phyloP scores from a whole-genome alignment of 2,888 invertebrate species.

The Brenthis hecate region DNA sequence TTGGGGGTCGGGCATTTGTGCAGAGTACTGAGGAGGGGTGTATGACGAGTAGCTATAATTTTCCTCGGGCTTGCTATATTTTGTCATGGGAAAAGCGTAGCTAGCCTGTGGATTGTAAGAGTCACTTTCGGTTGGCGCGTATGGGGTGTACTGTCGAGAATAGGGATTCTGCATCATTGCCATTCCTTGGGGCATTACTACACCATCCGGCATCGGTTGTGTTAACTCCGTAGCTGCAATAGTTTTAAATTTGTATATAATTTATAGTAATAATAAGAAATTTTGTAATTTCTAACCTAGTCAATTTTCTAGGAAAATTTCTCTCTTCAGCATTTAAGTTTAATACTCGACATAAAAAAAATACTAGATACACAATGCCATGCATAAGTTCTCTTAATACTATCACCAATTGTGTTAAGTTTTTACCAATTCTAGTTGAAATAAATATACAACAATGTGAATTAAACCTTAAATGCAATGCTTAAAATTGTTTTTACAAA shows the following conservation, averaged over 20 bases:
- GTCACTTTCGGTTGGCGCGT: slow-evolving; percentile 54
- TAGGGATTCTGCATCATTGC: slow-evolving; percentile 56
- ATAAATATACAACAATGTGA: too few species aligned
- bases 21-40: slow-evolving; percentile 64
- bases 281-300: neutral
- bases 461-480: too few species aligned
- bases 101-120: slow-evolving; percentile 52
- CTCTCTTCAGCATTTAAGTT: too few species aligned
- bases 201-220: slow-evolving; percentile 71
- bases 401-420: too few species aligned
- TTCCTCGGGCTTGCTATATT: slow-evolving; percentile 60
- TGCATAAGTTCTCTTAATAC: too few species aligned
- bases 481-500: too few species aligned
- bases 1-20: slow-evolving; percentile 58
- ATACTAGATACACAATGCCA: too few species aligned
- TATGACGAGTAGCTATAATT: slow-evolving; percentile 63
- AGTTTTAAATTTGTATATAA: slow-evolving; percentile 29
- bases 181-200: slow-evolving; percentile 54
- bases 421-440: too few species aligned
- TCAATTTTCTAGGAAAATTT: too few species aligned
- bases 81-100: slow-evolving; percentile 55
- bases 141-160: slow-evolving; percentile 59
- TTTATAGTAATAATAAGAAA: neutral
- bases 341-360: too few species aligned
- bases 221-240: slow-evolving; percentile 67